Evolutionary conservation across 2,113 vertebrate genomes (phyloP), one percentile per base, ranked within the genome.

Genomic region (Geococcyx californianus): DNA sequence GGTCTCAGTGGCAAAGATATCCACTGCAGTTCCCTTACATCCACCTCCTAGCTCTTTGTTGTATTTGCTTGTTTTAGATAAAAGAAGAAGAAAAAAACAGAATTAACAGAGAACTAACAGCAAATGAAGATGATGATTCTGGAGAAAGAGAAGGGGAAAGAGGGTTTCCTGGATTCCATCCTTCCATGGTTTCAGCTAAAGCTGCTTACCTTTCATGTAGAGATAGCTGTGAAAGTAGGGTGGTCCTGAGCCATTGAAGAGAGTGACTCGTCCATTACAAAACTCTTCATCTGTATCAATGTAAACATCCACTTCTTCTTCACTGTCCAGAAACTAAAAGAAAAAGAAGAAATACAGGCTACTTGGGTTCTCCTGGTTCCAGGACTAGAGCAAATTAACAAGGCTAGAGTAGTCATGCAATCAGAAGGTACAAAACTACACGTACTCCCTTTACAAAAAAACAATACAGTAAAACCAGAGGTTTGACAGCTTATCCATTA

Each of bases 141-240:
- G n/a, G 47, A 90, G 44, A 80, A 92, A 88, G 4, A 78, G 42
- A 77, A 91, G 49, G 74, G 15, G 70, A 73, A 81, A 94, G 33
- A 4, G 1, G 8, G 13, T 63, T 89, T 93, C 15, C 51, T 59
- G 60, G 54, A 67, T 59, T 52, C 47, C 77, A 56, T 42, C 28
- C 23, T 66, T 52, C 49, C 13, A 6, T 1, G 2, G 31, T n/a
- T 64, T 78, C 85, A 59, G 38, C 66, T 87, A 59, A 80, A 76
- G 81, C 42, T 36, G 9, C 98, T 97, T 90, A 99, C 99, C 98
- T 88, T 99, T 99, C 99, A 99, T 99, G 95, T 99, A 99, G 85
- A 99, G 98, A 95, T 99, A 99, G 94, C 99, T 98, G 84, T 99
- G 99, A 97, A 99, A 99, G 97, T 99, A 99, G 5, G 98, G 98